Evolutionary conservation across 2,888 invertebrate species (phyloP), one percentile per base, ranked within the genome.

Genomic region (Myathropa florea): DNA sequence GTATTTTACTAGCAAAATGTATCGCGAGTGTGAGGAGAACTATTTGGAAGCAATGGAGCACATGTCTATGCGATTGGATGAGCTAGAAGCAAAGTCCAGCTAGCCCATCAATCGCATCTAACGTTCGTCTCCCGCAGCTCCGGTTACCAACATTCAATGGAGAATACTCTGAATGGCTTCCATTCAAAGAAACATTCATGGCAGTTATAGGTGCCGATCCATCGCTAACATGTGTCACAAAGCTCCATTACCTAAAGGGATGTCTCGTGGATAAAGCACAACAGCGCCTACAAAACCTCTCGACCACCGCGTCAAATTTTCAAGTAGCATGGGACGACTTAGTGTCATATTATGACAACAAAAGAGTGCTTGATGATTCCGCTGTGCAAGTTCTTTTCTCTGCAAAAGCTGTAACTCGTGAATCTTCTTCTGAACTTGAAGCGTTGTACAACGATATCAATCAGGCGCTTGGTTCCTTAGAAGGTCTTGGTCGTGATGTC

Each of bases 371-470:
- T 26, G 53, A 46, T 39, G 72, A 72, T 46, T 26, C 61, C 24
- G 57, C 71, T 18, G 39, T 39, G 23, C 60, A 71, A 60, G 18
- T 39, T 59, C 26, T 39, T 26, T 59, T 71, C 9, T 53, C 73
- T 4, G 33, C 73, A 21, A 63, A 73, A 73, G 14, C 72, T 64
- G 65, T 46, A 24, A 64, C 10, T 36, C 26, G 33, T 14, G 65
- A 76, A 67, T 76, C 75, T 59, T 67, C 67, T 39, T 24, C 65
- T 23, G 46, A 65, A 67, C 18, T 75, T 21, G 46, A 76, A 23
- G 28, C 21, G n/a, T 26, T 77, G 61, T 55, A 28, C 28, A 76
- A 67, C 28, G 72, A 67, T 24, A 76, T 39, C 36, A 67, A 60
- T 12, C 23, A 65, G 12, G 67, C 67, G 23, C 28, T 59, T 21